Percentiles rank a stretch among this genome's conserved stretches.
Conservation (phyloP, 2,797 vertebrate genomes). For the Anolis apletophallus region DNA sequence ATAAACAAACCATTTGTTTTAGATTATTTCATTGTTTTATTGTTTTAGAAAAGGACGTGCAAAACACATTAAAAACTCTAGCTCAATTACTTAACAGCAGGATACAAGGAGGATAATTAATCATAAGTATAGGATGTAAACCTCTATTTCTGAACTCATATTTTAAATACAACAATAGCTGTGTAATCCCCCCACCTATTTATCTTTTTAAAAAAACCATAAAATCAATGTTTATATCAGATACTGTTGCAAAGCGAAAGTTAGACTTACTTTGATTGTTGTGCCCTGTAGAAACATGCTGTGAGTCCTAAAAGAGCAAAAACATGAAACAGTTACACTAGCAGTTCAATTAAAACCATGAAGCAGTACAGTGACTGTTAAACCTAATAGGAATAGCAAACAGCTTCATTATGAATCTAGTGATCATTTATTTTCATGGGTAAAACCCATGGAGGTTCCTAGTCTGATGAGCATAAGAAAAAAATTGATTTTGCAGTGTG, state of each 20-base stretch:
- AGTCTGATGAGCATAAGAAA: neutral
- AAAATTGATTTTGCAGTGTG: neutral
- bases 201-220: slow-evolving; percentile 8
- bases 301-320: slow-evolving; percentile 78
- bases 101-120: neutral
- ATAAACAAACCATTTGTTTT: neutral
- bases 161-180: neutral
- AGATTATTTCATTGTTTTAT: too few species aligned
- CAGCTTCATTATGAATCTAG: slow-evolving; percentile 49
- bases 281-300: slow-evolving; percentile 79
- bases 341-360: slow-evolving; percentile 34
- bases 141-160: neutral
- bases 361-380: slow-evolving; percentile 36
- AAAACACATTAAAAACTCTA: neutral
- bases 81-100: neutral
- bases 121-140: neutral
- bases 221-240: neutral
- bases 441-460: neutral
- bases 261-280: slow-evolving; percentile 81
- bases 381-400: slow-evolving; percentile 43
- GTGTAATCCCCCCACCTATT: neutral
- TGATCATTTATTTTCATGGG: neutral
- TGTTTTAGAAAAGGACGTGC: slow-evolving; percentile 28
- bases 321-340: slow-evolving; percentile 58
- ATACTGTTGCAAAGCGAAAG: slow-evolving; percentile 36